These are phyloP conservation scores for Mormyrops boulengeri DNA, from an alignment of 2,797 vertebrate species.

Conservation along the genomic window DNA sequence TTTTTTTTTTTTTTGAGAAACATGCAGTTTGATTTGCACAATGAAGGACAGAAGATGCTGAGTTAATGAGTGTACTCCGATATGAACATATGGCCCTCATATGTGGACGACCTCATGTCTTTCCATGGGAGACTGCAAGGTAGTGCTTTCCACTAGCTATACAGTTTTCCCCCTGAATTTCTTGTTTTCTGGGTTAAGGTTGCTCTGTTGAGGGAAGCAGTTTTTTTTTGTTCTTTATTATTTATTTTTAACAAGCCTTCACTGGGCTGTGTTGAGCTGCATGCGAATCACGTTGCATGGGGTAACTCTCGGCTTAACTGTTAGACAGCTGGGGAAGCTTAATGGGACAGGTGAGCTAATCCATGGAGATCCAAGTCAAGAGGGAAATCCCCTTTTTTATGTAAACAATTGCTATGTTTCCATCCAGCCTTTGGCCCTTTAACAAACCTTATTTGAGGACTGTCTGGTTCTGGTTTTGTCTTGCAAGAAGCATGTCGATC, in stretches of 20 bases:
- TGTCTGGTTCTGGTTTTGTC: neutral
- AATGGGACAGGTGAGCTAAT: conserved; percentile 5
- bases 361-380: neutral
- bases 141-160: neutral
- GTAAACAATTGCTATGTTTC: neutral
- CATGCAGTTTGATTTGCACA: neutral
- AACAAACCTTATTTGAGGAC: conserved; percentile 4
- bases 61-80: neutral
- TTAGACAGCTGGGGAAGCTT: neutral
- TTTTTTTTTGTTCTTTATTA: neutral
- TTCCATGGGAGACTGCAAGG: neutral
- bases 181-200: neutral
- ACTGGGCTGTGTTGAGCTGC: neutral
- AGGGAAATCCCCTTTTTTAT: neutral
- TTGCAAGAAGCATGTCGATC: neutral
- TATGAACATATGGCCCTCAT: neutral
- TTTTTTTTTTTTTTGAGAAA: neutral
- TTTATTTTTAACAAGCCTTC: conserved; percentile 3
- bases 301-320: neutral
- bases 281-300: conserved; percentile 1
- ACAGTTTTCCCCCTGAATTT: neutral
- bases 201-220: neutral
- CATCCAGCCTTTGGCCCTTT: neutral
- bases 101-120: neutral
- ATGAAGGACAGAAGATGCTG: neutral